A percentile compares a stretch with the other conserved stretches of the same genome.
Evolutionary conservation across 2,113 vertebrate species (phyloP).

Genomic region (Hepsetus odoe): DNA sequence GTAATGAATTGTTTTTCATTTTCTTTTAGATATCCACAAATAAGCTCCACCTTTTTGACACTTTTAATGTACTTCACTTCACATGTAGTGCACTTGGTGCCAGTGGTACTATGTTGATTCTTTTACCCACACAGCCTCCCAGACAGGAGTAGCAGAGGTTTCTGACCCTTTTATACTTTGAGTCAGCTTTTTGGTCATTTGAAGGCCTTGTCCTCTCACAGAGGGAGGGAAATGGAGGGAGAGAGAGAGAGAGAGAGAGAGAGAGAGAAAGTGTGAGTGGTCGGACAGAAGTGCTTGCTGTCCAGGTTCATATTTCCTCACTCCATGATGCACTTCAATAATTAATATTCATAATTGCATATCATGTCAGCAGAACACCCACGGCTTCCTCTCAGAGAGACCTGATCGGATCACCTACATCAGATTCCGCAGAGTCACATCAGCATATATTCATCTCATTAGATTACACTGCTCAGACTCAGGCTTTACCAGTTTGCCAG

Average conservation of each 20-base stretch:
- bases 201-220: slow-evolving; percentile 30
- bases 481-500: neutral
- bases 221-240: slow-evolving; percentile 5
- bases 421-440: slow-evolving; percentile 51
- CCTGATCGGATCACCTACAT: slow-evolving; percentile 55
- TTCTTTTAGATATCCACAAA: neutral
- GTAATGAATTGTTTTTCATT: too few relatives aligned
- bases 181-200: slow-evolving; percentile 26
- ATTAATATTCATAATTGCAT: slow-evolving; percentile 64
- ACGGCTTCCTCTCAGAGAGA: slow-evolving; percentile 50
- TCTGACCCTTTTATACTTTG: slow-evolving; percentile 12
- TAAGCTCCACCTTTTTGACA: neutral
- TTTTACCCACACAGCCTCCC: neutral
- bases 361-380: slow-evolving; percentile 59
- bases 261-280: slow-evolving; percentile 28
- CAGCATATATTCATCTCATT: slow-evolving; percentile 47
- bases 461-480: slow-evolving; percentile 21
- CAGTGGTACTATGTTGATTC: neutral
- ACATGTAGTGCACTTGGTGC: neutral
- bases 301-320: slow-evolving; percentile 57
- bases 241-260: slow-evolving; percentile 16
- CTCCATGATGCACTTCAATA: slow-evolving; percentile 56
- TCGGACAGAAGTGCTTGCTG: slow-evolving; percentile 49
- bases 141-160: neutral
- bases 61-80: neutral